Base-by-base conservation (phyloP, 2,888 invertebrate species). In the Drosophila formosana region DNA sequence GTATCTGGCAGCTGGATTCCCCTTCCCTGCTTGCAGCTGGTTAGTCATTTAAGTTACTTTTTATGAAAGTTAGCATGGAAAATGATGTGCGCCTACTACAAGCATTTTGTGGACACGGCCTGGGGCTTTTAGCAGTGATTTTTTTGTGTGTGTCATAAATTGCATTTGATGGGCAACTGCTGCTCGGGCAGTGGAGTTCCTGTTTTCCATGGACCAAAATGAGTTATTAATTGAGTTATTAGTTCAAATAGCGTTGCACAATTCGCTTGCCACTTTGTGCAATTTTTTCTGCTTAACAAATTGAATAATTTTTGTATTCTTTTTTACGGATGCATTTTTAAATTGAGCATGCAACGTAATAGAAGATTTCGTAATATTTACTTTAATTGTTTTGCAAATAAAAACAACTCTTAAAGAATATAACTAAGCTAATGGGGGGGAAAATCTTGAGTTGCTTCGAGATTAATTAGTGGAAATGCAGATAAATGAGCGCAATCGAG, bases 191-290 rank as follows among this genome's bases (percentile, higher is more conserved):
- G 39, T n/a, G 34, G 5, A 34, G 68, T 56, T 60, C 25, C 45
- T 23, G 53, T 57, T 39, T 49, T 49, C 49, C 53, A 55, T 49
- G 65, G 50, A 46, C 30, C 65, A 61, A 84, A 82, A 84, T 82
- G 85, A 87, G 85, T 82, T 82, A 84, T 84, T 87, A 82, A 82
- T 82, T 82, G 79, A 87, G 88, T 82, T 82, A 87, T 81, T 76
- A 76, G 71, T 82, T 87, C 47, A 61, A 72, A 77, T 77, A 63
- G 51, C 82, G 66, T 57, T 65, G 53, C 61, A 68, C 30, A 46
- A 23, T 37, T 70, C 64, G 32, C 34, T 65, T 8, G 7, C 18
- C 18, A 18, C 18, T 30, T 30, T 30, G 5, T 6, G 11, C 37
- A 28, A 7, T 73, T 52, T 66, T 61, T 37, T 8, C 18, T 26